These are phyloP conservation scores for Drosophila triauraria DNA, from an alignment of 1,140 invertebrate genomes.

Conservation along the genomic window DNA sequence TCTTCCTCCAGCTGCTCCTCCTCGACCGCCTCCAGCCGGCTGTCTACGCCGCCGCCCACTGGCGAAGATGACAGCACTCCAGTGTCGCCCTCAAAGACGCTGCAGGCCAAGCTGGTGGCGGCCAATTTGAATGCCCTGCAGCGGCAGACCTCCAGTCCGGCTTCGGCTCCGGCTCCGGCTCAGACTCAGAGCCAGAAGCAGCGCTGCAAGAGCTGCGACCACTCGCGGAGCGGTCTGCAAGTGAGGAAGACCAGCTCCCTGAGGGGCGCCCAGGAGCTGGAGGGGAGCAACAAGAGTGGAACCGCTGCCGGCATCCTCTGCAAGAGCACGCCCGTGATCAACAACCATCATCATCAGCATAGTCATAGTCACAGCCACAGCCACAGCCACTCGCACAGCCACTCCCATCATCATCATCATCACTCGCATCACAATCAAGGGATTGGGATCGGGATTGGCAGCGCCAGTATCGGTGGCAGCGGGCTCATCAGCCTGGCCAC, in stretches of 20 bases:
- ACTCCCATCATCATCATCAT: slow-evolving; percentile 46
- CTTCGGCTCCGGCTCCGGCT: neutral
- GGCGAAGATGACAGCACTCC: slow-evolving; percentile 80
- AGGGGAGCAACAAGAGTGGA: slow-evolving; percentile 23
- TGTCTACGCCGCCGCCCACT: slow-evolving; percentile 79
- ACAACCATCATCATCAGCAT: slow-evolving; percentile 37
- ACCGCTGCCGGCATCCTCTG: slow-evolving; percentile 40
- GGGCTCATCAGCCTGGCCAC: slow-evolving; percentile 54
- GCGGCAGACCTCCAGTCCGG: slow-evolving; percentile 18
- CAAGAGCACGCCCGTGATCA: slow-evolving; percentile 76
- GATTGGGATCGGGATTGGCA: slow-evolving; percentile 57
- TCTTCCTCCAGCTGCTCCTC: slow-evolving; percentile 50
- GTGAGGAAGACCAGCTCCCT: slow-evolving; percentile 77
- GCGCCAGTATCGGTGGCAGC: slow-evolving; percentile 72
- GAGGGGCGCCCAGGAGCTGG: slow-evolving; percentile 66
- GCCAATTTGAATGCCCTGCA: slow-evolving; percentile 69
- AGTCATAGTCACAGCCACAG: slow-evolving; percentile 43
- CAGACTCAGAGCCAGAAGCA: slow-evolving; percentile 11
- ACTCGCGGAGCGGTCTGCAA: slow-evolving; percentile 55
- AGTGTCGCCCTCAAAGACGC: slow-evolving; percentile 71
- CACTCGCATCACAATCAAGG: slow-evolving; percentile 52
- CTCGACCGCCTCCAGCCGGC: slow-evolving; percentile 70
- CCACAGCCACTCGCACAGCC: slow-evolving; percentile 29
- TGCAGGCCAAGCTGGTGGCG: slow-evolving; percentile 69
- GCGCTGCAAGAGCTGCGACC: slow-evolving; percentile 67